Base-by-base conservation (phyloP, 1,140 invertebrate genomes). In the Danaus melanippus region DNA sequence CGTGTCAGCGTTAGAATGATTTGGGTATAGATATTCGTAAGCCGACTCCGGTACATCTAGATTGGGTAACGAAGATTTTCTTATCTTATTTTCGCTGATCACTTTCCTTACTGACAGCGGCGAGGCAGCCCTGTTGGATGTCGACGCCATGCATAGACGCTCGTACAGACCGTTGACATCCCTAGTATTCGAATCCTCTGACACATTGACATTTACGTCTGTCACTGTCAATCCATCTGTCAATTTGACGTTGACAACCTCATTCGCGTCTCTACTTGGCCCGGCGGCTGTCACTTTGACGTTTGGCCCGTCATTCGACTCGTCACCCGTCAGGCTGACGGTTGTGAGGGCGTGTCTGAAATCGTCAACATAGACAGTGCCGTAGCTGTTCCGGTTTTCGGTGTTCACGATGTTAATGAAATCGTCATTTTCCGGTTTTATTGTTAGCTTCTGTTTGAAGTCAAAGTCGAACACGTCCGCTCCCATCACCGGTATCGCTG, bases 341-440 rank as follows among this genome's bases (percentile, higher is more conserved):
- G 79, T 83, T 1, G 82, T 85, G 10, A 77, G 79, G 46, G 83
- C 49, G 52, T 86, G 83, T 1, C 80, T 80, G 49, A 84, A 86
- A 10, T 86, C 76, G 0, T 69, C 66, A 0, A 60, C 51, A 53
- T 79, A 84, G 0, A 80, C 72, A 0, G 79, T 79, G 4, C 77
- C 81, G 44, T 83, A 81, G 9, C 66, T 63, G 17, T 75, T 76
- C 0, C 71, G 61, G 6, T 60, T 54, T 52, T 84, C 80, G 0
- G 83, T 86, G 39, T 86, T 82, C 0, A 86, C 79, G n/a, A 86
- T 84, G 49, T 83, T 86, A 0, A 86, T 60, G 50, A 78, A 83
- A 10, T 72, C 65, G 10, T 48, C 67, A 17, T 50, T 56, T 46
- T 43, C 54, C 12, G 45, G 50, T 11, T 50, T 68, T 0, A 77